Percentiles rank a stretch among this genome's conserved stretches.
Evolutionary conservation across 92 coral and sea anemone genomes (phyloP).

Genomic region (Epizoanthus scotinus): DNA sequence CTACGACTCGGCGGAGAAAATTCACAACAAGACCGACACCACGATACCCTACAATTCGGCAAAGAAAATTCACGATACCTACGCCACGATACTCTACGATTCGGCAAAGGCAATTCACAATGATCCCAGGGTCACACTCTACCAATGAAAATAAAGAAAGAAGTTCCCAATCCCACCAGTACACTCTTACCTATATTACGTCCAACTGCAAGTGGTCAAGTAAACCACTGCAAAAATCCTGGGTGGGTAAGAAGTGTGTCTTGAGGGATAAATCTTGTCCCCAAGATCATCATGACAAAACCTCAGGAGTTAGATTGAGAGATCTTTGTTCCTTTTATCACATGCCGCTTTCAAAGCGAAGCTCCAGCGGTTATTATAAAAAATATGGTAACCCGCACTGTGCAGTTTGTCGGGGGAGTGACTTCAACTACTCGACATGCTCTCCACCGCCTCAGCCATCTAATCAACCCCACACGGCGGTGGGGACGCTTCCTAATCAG

Average conservation of each 20-base stretch:
- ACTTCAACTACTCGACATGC: not conserved
- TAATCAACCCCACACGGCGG: too few species aligned
- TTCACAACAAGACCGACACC: too few species aligned
- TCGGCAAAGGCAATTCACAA: too few species aligned
- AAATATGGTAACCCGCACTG: slow-evolving; percentile 35
- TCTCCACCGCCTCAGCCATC: too few species aligned
- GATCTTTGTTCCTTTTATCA: slow-evolving; percentile 16
- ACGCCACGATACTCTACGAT: too few species aligned
- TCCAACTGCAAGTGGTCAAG: not conserved
- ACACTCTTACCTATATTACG: not conserved
- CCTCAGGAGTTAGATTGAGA: not conserved
- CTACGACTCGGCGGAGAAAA: too few species aligned
- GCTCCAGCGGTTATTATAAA: not conserved
- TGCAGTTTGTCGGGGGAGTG: slow-evolving; percentile 35
- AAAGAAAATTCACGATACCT: too few species aligned
- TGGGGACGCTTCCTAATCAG: too few species aligned
- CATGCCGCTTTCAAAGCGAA: slow-evolving; percentile 16
- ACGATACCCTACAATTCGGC: too few species aligned
- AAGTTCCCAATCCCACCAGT: not conserved
- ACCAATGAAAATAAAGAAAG: not conserved
- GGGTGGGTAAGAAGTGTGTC: slow-evolving; percentile 24
- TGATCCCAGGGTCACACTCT: not conserved
- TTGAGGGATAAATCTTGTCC: slow-evolving; percentile 1
- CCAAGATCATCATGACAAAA: not conserved
- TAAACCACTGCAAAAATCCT: not conserved